Conservation (phyloP, 1,140 invertebrate species). For the Lasioglossum baleicum region DNA sequence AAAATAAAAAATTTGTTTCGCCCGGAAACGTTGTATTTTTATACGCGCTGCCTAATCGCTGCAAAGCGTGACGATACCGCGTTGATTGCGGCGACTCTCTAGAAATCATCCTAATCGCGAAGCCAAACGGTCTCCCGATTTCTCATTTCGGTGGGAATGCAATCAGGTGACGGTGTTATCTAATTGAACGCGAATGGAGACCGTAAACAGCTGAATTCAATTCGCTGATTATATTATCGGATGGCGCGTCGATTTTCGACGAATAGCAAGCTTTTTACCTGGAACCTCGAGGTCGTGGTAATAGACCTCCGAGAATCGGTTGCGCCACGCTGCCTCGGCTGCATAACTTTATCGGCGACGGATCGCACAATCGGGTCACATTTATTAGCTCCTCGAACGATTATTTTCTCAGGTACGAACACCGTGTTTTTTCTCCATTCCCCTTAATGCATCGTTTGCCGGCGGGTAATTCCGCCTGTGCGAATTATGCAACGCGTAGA, state of each 20-base stretch:
- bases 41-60: neutral
- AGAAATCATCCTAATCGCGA: neutral
- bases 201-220: conserved; percentile 9
- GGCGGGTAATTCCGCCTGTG: too few relatives aligned
- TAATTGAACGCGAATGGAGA: conserved; percentile 18
- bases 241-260: neutral
- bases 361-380: neutral
- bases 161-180: neutral
- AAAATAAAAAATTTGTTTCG: neutral
- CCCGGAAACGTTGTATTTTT: neutral
- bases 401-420: too few relatives aligned
- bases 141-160: neutral
- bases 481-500: conserved; percentile 25
- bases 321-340: neutral
- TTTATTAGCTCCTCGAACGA: neutral
- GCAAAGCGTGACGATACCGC: neutral
- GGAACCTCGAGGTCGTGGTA: neutral
- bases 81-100: neutral
- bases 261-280: neutral
- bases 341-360: neutral
- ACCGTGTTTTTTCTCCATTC: too few relatives aligned
- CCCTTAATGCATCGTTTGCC: too few relatives aligned
- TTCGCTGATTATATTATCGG: neutral
- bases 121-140: neutral
- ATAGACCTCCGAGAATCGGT: neutral